Conservation (phyloP, 2,888 invertebrate genomes). For the Leptura quadrifasciata region DNA sequence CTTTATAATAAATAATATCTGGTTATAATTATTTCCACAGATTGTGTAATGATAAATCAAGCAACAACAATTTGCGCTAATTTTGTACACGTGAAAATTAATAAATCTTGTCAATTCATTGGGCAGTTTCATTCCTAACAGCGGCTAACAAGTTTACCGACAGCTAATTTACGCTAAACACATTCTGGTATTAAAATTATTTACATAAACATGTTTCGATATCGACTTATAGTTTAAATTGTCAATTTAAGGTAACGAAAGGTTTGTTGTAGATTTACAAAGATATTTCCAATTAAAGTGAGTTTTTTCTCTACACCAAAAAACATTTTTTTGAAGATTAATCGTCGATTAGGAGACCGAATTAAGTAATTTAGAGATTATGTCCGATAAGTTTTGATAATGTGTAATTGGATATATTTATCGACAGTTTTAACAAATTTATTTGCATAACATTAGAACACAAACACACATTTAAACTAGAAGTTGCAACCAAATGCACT, state of each 20-base stretch:
- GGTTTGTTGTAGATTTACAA: neutral
- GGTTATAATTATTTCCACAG: too few species aligned
- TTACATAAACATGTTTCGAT: neutral
- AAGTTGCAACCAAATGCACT: neutral
- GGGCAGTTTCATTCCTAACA: neutral
- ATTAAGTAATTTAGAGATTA: neutral
- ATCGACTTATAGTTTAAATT: neutral
- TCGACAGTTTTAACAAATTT: neutral
- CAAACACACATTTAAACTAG: neutral
- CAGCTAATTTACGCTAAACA: neutral
- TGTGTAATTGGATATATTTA: neutral
- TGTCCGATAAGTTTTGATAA: neutral
- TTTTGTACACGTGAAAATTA: neutral
- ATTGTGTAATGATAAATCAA: too few species aligned
- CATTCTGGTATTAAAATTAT: neutral
- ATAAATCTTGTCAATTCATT: neutral
- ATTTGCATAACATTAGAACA: slow-evolving; percentile 13
- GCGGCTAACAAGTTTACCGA: neutral
- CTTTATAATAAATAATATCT: too few species aligned
- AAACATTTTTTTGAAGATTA: neutral
- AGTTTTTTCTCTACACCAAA: neutral
- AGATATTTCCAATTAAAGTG: neutral
- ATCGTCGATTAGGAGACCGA: neutral
- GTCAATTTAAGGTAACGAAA: neutral
- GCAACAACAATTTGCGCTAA: too few species aligned